Evolutionary conservation across 2,888 invertebrate species (phyloP).

Genomic region (Norana najaformis): DNA sequence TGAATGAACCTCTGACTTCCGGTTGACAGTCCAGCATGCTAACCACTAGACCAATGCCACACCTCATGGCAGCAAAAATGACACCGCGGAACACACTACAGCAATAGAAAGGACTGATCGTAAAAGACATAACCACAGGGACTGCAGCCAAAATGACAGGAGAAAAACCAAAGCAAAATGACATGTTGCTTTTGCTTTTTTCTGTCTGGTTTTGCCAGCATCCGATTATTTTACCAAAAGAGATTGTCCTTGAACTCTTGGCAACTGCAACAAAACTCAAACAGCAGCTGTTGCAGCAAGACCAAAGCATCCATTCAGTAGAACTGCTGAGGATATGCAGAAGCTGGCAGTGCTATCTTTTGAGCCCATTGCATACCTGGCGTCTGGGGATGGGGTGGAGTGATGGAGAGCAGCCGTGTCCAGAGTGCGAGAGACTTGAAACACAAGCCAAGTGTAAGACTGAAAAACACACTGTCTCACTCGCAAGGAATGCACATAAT

Average conservation of each 20-base stretch:
- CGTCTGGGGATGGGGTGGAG: neutral
- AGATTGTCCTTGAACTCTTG: neutral
- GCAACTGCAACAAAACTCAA: neutral
- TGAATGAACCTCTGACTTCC: neutral
- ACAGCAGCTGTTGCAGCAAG: neutral
- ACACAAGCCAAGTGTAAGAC: neutral
- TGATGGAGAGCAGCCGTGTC: neutral
- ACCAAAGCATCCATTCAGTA: neutral
- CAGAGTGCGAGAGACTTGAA: slow-evolving; percentile 2
- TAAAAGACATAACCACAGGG: neutral
- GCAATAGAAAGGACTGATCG: neutral
- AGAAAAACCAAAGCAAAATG: neutral
- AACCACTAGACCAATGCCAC: neutral
- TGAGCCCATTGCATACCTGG: neutral
- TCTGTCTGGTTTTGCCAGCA: neutral
- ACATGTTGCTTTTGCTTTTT: neutral
- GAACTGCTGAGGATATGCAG: neutral
- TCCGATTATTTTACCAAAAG: neutral
- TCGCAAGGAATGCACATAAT: neutral
- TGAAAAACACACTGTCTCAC: slow-evolving; percentile 18
- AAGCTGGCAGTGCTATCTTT: neutral
- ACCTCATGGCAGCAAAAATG: neutral
- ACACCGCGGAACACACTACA: neutral
- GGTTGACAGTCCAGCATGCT: neutral
- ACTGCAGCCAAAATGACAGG: neutral